A percentile compares a stretch with the other conserved stretches of the same genome.
Conservation (phyloP, 23 tunicate genomes). For the Botrylloides violaceus region DNA sequence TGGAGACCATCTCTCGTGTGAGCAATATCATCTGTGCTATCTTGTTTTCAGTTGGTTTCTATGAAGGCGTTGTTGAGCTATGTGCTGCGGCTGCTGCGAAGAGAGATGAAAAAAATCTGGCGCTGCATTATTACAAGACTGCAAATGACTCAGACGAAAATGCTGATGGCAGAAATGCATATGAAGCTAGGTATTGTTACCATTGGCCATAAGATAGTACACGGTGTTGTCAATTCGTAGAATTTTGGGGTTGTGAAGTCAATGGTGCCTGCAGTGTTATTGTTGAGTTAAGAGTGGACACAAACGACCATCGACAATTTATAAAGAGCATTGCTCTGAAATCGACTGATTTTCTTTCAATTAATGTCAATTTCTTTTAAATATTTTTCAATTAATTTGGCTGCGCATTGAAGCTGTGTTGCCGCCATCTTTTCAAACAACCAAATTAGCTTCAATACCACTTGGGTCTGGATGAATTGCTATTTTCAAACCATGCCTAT, state of each 20-base stretch:
- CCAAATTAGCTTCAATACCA: no score
- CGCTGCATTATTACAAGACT: slow-evolving; percentile 63
- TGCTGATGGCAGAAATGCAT: slow-evolving; percentile 57
- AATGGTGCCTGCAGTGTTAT: neutral
- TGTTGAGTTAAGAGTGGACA: neutral
- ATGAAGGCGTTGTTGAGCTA: slow-evolving; percentile 75
- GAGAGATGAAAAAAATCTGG: slow-evolving; percentile 66
- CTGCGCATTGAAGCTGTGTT: no score
- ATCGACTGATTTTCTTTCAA: no score
- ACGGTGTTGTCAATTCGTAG: neutral
- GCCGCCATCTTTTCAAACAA: no score
- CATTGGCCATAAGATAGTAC: neutral
- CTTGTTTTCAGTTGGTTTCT: slow-evolving; percentile 45
- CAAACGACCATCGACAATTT: no score
- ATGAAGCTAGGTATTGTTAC: slow-evolving; percentile 49
- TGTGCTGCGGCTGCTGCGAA: slow-evolving; percentile 66
- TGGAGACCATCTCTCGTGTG: neutral
- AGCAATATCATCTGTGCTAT: neutral
- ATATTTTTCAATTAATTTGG: neutral
- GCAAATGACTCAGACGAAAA: slow-evolving; percentile 66
- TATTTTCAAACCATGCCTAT: no score
- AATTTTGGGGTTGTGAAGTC: neutral
- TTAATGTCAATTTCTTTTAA: neutral
- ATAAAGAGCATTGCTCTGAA: no score
- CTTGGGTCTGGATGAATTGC: no score